A percentile compares a stretch with the other conserved stretches of the same genome.
Evolutionary conservation across 2,797 vertebrate genomes (phyloP).

Genomic region (Mus spretus): DNA sequence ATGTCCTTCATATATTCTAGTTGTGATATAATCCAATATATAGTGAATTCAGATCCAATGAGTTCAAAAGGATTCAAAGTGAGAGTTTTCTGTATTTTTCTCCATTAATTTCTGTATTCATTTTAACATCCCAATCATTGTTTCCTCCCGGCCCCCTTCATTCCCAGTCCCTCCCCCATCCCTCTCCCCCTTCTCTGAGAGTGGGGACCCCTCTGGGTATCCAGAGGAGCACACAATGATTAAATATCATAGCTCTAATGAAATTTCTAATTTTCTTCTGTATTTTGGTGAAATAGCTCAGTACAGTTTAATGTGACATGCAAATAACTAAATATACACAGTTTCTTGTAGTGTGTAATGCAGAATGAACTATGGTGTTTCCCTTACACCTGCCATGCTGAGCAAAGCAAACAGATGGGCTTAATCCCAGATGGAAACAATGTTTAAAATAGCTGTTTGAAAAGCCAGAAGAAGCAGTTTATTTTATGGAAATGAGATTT

Average conservation of each 20-base stretch:
- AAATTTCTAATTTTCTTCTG: neutral
- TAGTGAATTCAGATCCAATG: neutral
- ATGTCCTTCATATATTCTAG: neutral
- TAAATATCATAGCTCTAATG: neutral
- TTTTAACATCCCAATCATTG: neutral
- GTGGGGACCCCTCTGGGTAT: neutral
- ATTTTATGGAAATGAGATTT: neutral
- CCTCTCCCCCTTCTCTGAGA: neutral
- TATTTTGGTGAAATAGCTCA: neutral
- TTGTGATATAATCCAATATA: neutral
- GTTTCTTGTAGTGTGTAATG: neutral
- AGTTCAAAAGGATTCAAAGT: neutral
- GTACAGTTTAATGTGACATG: neutral
- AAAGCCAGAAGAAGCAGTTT: neutral
- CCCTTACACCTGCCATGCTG: neutral
- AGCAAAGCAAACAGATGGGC: conserved; percentile 21
- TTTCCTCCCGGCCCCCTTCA: neutral
- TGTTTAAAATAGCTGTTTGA: neutral
- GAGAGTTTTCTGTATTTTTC: neutral
- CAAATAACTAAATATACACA: neutral
- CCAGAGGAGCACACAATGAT: neutral
- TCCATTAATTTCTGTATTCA: neutral
- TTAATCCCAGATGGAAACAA: conserved; percentile 23
- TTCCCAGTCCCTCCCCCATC: neutral
- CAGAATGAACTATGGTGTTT: neutral